Evolutionary conservation across 2,797 vertebrate genomes (phyloP), one percentile per base, ranked within the genome.

Genomic region (Arctocebus calabarensis): DNA sequence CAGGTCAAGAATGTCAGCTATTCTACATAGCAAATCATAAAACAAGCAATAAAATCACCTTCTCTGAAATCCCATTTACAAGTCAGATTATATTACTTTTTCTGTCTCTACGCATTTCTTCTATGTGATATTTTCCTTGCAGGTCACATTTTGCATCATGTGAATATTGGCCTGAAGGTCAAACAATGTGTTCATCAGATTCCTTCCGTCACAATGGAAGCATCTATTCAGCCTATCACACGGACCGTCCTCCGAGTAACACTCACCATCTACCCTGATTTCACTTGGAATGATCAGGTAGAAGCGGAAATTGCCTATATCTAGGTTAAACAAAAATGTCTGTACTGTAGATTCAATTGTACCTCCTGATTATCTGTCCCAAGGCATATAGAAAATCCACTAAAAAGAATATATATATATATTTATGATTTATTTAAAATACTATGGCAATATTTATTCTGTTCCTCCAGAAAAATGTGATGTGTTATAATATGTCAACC

Each of bases 81-180:
- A 98, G 97, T 98, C 90, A 73, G 95, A 98, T 95, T 97, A 96
- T 96, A 87, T 48, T 95, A 88, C 95, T 97, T 87, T 97, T 97
- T 97, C 86, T 96, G 64, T 97, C 97, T 97, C 97, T 95, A 96
- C 89, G 94, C 91, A 98, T 98, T 97, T 88, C 43, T 98, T 97
- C 97, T 96, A 96, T 90, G 96, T 96, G 8, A 94, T 98, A 95
- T 98, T 98, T 98, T 98, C 95, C 94, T 92, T 98, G 23, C 98
- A 99, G 99, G 99, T 98, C 99, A 99, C 98, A 99, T 99, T 99
- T 98, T 99, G 91, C 99, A 99, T 98, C 99, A 99, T 94, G 99
- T 99, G 98, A 99, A 99, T 98, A 98, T 99, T 17, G 99, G 99
- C 37, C 95, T 99, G 92, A 98, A 99, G 97, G 99, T 99, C 98